Evolutionary conservation across 1,140 invertebrate genomes (phyloP).

Genomic region (Orchestia grillus): DNA sequence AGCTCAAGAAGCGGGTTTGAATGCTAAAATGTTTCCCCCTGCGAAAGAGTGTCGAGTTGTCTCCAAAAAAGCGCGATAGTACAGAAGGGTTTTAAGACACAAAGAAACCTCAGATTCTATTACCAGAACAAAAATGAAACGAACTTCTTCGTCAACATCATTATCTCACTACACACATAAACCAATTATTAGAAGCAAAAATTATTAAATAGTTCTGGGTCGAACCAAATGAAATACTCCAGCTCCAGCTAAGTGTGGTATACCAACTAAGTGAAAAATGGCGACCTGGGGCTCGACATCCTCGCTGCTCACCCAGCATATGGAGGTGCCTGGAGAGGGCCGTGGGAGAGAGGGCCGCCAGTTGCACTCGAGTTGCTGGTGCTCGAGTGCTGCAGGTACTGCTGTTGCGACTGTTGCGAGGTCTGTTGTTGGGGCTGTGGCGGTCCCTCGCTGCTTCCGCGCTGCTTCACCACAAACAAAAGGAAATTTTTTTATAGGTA

Average conservation of each 20-base stretch:
- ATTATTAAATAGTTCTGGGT: too few species aligned
- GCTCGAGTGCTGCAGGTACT: slow-evolving; percentile 42
- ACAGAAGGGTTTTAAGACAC: not conserved
- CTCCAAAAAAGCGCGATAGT: not conserved
- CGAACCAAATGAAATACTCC: too few species aligned
- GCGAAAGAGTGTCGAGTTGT: not conserved
- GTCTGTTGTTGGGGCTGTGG: not conserved
- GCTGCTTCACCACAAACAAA: not conserved
- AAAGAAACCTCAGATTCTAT: not conserved
- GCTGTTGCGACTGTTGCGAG: slow-evolving; percentile 48
- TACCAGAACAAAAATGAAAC: not conserved
- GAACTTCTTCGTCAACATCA: not conserved
- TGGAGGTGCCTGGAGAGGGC: slow-evolving; percentile 21
- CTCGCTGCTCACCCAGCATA: not conserved
- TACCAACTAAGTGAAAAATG: too few species aligned
- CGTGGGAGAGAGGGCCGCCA: slow-evolving; percentile 39
- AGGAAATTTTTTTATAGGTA: too few species aligned
- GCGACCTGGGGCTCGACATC: not conserved
- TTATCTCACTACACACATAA: not conserved
- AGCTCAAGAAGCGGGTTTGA: not conserved
- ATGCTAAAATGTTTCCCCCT: not conserved
- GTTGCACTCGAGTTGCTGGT: slow-evolving; percentile 46
- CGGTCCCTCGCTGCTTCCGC: slow-evolving; percentile 27
- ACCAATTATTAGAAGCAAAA: not conserved
- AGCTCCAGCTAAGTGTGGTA: too few species aligned